Conservation (phyloP, 2,797 vertebrate species). For the Helostoma temminkii region DNA sequence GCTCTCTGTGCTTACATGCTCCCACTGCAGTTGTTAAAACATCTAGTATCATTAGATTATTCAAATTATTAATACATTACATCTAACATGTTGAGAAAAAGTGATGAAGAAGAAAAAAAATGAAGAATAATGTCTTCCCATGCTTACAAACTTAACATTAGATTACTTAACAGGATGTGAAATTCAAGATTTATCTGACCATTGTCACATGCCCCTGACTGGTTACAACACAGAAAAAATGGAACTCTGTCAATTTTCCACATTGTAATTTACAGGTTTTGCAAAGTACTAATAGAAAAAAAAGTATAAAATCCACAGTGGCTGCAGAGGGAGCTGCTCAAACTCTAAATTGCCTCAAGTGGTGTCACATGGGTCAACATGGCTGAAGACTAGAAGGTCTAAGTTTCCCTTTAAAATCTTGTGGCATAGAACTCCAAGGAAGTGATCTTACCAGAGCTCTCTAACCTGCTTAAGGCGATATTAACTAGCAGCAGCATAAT, state of each 20-base stretch:
- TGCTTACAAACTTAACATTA: background rate
- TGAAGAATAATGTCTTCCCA: constrained; percentile 34
- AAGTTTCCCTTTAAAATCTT: too few relatives aligned
- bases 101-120: background rate
- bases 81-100: background rate
- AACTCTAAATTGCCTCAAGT: too few relatives aligned
- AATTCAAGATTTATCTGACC: constrained; percentile 15
- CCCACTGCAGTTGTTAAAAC: constrained; percentile 9
- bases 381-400: background rate
- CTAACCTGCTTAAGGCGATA: background rate
- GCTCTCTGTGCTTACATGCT: constrained; percentile 49
- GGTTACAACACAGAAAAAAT: constrained; percentile 5
- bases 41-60: background rate
- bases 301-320: background rate
- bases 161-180: constrained; percentile 10
- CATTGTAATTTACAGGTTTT: background rate
- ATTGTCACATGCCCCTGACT: constrained; percentile 30
- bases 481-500: background rate
- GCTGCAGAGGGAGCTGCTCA: background rate
- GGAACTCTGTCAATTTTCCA: background rate
- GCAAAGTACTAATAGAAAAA: too few relatives aligned
- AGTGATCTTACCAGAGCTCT: background rate
- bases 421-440: background rate
- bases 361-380: too few relatives aligned
- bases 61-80: background rate